These are phyloP conservation scores for Myotis brandtii DNA, from an alignment of 2,113 vertebrate genomes.

Conservation along the genomic window DNA sequence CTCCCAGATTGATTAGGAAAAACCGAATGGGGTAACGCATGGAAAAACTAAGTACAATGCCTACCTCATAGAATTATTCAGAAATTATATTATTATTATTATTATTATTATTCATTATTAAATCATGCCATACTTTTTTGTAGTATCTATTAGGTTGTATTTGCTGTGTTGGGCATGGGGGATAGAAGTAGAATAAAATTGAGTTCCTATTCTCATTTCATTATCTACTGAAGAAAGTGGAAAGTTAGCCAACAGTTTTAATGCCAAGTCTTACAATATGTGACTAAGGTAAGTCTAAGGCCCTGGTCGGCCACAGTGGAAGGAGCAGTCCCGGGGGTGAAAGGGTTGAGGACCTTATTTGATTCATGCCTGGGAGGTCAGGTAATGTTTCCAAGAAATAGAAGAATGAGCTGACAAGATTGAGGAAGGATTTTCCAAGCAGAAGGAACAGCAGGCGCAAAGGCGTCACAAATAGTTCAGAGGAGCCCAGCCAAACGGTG, in stretches of 20 bases:
- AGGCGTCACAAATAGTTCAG: neutral
- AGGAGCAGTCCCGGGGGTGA: fast-evolving
- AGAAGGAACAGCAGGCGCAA: neutral
- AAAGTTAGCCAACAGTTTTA: neutral
- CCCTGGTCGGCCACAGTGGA: no score
- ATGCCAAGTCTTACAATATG: no score
- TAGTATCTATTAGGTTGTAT: neutral
- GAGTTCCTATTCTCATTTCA: neutral
- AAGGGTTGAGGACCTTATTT: neutral
- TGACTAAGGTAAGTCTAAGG: neutral
- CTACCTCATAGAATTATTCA: neutral
- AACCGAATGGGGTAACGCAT: neutral
- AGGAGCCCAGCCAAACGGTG: neutral
- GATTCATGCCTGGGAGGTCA: neutral
- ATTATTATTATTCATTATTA: neutral
- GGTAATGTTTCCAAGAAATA: neutral
- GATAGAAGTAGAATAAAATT: neutral
- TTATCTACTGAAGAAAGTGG: neutral
- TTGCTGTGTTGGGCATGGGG: neutral
- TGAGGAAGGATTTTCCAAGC: neutral
- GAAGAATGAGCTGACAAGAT: neutral
- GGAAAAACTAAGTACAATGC: neutral
- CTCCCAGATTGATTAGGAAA: neutral
- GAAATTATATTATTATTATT: neutral
- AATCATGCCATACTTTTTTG: neutral